Conservation (phyloP, 2,888 invertebrate species). For the Dynastes grantii region DNA sequence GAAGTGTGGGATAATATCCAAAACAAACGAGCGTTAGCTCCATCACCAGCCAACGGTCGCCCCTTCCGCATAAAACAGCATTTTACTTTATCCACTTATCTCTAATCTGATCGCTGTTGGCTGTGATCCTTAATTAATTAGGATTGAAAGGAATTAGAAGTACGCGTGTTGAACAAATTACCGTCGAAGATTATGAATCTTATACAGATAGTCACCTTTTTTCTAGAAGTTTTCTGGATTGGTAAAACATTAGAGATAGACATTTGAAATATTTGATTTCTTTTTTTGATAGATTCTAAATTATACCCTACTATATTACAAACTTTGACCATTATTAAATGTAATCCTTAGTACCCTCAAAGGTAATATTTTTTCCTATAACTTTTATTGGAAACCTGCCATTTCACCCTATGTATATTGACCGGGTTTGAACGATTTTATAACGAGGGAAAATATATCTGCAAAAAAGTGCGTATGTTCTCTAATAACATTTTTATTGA, state of each 20-base stretch:
- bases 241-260: too few species aligned
- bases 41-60: too few species aligned
- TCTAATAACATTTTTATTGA: slow-evolving; percentile 52
- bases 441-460: too few species aligned
- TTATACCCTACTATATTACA: neutral
- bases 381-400: too few species aligned
- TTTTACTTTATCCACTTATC: slow-evolving; percentile 10
- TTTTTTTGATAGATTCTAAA: neutral
- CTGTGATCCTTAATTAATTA: slow-evolving; percentile 64
- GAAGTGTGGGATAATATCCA: too few species aligned
- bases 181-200: slow-evolving; percentile 49
- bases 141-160: slow-evolving; percentile 57
- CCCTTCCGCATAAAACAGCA: too few species aligned
- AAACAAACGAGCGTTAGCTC: too few species aligned
- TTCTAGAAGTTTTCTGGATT: too few species aligned
- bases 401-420: too few species aligned
- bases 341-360: too few species aligned
- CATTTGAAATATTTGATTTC: slow-evolving; percentile 45
- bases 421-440: too few species aligned
- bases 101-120: slow-evolving; percentile 47
- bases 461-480: neutral
- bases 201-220: neutral
- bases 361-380: too few species aligned
- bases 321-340: neutral
- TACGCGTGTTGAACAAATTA: slow-evolving; percentile 67